Conservation (phyloP, 2,113 vertebrate genomes). For the Peromyscus leucopus region DNA sequence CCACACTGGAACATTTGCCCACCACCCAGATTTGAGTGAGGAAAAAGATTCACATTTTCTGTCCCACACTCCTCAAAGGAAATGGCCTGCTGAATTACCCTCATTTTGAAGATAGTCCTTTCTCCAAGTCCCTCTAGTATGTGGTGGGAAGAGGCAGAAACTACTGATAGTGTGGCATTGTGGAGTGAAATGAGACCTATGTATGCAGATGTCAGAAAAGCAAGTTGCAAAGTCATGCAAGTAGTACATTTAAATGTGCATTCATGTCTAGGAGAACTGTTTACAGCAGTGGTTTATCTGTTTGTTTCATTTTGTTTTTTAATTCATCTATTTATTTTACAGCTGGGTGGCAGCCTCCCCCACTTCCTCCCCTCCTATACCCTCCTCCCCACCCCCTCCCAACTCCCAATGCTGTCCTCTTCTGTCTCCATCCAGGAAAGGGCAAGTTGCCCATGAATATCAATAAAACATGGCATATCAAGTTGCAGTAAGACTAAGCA, state of each 20-base stretch:
- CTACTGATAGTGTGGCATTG: background rate
- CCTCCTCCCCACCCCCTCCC: background rate
- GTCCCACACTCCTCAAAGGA: background rate
- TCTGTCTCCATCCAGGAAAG: background rate
- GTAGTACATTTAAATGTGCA: slow-evolving; percentile 65
- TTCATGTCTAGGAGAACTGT: slow-evolving; percentile 42
- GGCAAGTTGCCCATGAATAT: background rate
- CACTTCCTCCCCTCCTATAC: background rate
- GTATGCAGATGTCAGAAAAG: background rate
- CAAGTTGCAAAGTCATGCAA: slow-evolving; percentile 62
- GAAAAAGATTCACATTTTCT: background rate
- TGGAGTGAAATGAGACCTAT: background rate
- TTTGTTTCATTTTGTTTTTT: background rate
- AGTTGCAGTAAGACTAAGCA: background rate
- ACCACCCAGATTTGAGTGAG: background rate
- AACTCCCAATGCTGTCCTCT: background rate
- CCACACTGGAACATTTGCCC: background rate
- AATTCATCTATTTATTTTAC: background rate
- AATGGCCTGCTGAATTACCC: background rate
- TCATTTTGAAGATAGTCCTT: rapidly evolving
- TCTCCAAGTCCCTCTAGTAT: background rate
- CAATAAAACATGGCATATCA: background rate
- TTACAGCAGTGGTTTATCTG: background rate
- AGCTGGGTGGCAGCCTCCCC: background rate
- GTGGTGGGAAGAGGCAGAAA: background rate